A percentile compares a stretch with the other conserved stretches of the same genome.
Conservation (phyloP, 1,140 invertebrate genomes). For the Dendroctonus ponderosae region DNA sequence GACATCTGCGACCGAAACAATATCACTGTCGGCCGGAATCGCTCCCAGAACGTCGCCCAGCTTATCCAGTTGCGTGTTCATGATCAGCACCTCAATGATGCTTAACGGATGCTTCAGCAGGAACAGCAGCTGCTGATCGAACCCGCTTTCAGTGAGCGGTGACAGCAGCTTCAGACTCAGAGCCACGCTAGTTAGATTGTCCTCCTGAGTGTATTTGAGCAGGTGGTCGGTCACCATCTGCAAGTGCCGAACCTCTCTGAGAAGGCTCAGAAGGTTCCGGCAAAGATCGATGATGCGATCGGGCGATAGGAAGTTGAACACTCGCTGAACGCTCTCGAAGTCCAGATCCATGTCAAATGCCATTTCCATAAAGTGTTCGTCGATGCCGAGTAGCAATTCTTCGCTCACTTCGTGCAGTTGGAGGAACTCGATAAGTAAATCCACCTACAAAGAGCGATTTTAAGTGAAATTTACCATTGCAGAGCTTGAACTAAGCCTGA, state of each 20-base stretch:
- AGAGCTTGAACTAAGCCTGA: constrained; percentile 6
- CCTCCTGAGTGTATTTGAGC: neutral
- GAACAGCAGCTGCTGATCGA: constrained; percentile 59
- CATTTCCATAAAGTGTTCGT: constrained; percentile 52
- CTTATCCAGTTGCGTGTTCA: constrained; percentile 72
- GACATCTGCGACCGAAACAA: constrained; percentile 56
- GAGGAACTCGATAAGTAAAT: constrained; percentile 36
- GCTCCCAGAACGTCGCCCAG: constrained; percentile 57
- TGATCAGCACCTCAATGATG: constrained; percentile 71
- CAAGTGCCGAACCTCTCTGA: constrained; percentile 61
- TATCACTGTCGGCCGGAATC: constrained; percentile 42
- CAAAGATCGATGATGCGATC: constrained; percentile 60
- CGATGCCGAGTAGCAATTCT: constrained; percentile 43
- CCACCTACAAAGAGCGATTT: constrained; percentile 28
- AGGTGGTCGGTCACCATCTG: constrained; percentile 40
- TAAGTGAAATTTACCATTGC: neutral
- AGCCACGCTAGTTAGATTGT: constrained; percentile 56
- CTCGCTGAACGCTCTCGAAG: constrained; percentile 48
- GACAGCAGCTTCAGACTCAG: constrained; percentile 62
- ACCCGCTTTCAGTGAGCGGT: constrained; percentile 56
- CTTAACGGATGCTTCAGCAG: constrained; percentile 65
- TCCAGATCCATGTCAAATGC: constrained; percentile 51
- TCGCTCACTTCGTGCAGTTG: constrained; percentile 35
- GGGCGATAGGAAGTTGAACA: constrained; percentile 55
- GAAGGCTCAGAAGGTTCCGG: constrained; percentile 60